Evolutionary conservation across 2,797 vertebrate genomes (phyloP).

Genomic region (Rhinichthys osculus): DNA sequence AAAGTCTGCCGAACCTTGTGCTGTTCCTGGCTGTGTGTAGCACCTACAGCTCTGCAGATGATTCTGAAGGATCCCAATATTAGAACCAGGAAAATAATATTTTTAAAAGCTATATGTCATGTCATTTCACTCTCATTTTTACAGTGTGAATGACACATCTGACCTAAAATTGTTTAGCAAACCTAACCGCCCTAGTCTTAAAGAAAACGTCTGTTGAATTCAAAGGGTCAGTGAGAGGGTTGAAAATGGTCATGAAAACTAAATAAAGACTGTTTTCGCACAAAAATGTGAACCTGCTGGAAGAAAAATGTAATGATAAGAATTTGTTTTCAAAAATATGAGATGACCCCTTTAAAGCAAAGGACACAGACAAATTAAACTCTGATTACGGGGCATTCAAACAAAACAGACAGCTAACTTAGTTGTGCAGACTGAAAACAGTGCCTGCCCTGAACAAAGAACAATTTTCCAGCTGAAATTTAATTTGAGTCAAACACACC

Average conservation of each 20-base stretch:
- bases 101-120: not conserved
- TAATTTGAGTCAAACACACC: slow-evolving; percentile 50
- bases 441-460: slow-evolving; percentile 5
- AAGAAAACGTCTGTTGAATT: not conserved
- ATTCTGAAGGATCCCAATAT: not conserved
- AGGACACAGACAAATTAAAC: slow-evolving; percentile 23
- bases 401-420: slow-evolving; percentile 23
- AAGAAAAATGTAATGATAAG: not conserved
- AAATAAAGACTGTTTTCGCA: not conserved
- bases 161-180: not conserved
- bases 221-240: not conserved
- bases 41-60: not conserved
- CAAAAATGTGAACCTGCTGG: not conserved
- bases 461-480: slow-evolving; percentile 34
- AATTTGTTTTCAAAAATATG: too few species aligned
- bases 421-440: slow-evolving; percentile 31
- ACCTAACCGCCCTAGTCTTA: not conserved
- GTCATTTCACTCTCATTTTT: not conserved
- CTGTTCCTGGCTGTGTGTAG: not conserved
- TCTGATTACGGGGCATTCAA: not conserved
- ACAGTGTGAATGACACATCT: not conserved
- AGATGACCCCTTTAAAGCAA: not conserved
- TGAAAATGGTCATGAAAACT: not conserved
- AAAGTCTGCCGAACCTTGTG: not conserved
- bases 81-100: not conserved